Conservation (phyloP, 2,888 invertebrate species). For the Allygus modestus region DNA sequence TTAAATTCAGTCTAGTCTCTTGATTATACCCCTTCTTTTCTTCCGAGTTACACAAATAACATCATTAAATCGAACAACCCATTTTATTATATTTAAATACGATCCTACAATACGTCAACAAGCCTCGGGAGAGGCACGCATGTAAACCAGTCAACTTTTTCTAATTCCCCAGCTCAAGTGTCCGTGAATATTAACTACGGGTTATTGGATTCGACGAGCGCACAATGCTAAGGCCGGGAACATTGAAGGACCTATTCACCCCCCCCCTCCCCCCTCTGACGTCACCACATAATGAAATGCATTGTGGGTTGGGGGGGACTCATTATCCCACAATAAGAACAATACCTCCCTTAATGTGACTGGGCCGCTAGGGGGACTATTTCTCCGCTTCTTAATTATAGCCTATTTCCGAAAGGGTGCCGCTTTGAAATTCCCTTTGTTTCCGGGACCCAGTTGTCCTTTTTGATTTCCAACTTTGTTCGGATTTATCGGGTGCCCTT, state of each 20-base stretch:
- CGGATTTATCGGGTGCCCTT: slow-evolving; percentile 50
- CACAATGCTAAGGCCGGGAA: slow-evolving; percentile 59
- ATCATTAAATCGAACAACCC: background rate
- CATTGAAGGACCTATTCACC: slow-evolving; percentile 59
- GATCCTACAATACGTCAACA: background rate
- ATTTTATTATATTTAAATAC: background rate
- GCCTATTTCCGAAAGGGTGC: slow-evolving; percentile 60
- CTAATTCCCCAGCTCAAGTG: slow-evolving; percentile 48
- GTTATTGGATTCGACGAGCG: slow-evolving; percentile 52
- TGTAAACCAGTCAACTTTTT: slow-evolving; percentile 27
- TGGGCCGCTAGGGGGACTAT: slow-evolving; percentile 49
- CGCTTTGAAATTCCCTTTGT: slow-evolving; percentile 49
- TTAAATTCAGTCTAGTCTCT: too few species aligned
- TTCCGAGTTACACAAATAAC: too few species aligned
- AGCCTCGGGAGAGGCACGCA: slow-evolving; percentile 3
- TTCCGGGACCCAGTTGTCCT: slow-evolving; percentile 54
- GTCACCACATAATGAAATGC: slow-evolving; percentile 63
- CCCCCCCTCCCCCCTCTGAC: slow-evolving; percentile 52
- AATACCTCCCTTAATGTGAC: slow-evolving; percentile 65
- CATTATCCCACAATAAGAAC: slow-evolving; percentile 69
- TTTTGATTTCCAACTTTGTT: slow-evolving; percentile 59
- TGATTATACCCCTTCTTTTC: too few species aligned
- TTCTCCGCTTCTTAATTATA: slow-evolving; percentile 61
- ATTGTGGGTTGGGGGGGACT: slow-evolving; percentile 65
- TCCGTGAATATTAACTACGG: slow-evolving; percentile 37